A percentile compares a stretch with the other conserved stretches of the same genome.
Evolutionary conservation across 2,888 invertebrate species (phyloP).

Genomic region (Parnassius apollo): DNA sequence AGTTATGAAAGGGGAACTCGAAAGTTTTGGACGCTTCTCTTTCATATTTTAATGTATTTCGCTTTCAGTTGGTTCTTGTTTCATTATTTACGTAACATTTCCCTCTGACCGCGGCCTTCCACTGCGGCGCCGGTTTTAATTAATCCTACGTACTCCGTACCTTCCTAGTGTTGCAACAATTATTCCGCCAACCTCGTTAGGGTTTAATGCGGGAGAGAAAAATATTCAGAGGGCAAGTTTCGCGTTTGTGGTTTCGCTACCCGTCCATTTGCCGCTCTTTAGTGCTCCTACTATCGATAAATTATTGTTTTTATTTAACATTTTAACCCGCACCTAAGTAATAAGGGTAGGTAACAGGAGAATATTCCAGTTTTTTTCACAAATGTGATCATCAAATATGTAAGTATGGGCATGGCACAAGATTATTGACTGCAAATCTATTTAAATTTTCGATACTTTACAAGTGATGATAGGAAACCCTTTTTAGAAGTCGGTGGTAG

Average conservation of each 20-base stretch:
- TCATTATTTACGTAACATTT: too few relatives aligned
- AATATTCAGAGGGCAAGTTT: conserved; percentile 57
- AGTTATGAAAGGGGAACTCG: conserved; percentile 72
- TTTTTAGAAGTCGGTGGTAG: too few relatives aligned
- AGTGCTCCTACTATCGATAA: conserved; percentile 7
- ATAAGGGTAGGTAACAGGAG: too few relatives aligned
- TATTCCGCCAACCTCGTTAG: conserved; percentile 75
- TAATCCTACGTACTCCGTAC: too few relatives aligned
- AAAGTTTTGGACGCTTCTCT: conserved; percentile 64
- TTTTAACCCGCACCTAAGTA: neutral
- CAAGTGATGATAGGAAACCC: too few relatives aligned
- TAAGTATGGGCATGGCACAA: too few relatives aligned
- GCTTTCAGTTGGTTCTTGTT: conserved; percentile 25
- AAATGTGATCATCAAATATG: too few relatives aligned
- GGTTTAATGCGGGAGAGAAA: conserved; percentile 63
- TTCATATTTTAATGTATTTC: conserved; percentile 66
- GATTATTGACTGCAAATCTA: too few relatives aligned
- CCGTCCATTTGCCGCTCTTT: conserved; percentile 31
- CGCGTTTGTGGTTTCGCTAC: conserved; percentile 43
- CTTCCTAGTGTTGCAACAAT: conserved; percentile 41
- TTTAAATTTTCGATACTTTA: too few relatives aligned
- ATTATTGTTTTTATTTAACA: conserved; percentile 3
- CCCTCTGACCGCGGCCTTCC: too few relatives aligned
- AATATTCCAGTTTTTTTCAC: too few relatives aligned
- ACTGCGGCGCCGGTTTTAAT: too few relatives aligned